A percentile compares a stretch with the other conserved stretches of the same genome.
Conservation (phyloP, 1,140 invertebrate species). For the Sogatella furcifera region DNA sequence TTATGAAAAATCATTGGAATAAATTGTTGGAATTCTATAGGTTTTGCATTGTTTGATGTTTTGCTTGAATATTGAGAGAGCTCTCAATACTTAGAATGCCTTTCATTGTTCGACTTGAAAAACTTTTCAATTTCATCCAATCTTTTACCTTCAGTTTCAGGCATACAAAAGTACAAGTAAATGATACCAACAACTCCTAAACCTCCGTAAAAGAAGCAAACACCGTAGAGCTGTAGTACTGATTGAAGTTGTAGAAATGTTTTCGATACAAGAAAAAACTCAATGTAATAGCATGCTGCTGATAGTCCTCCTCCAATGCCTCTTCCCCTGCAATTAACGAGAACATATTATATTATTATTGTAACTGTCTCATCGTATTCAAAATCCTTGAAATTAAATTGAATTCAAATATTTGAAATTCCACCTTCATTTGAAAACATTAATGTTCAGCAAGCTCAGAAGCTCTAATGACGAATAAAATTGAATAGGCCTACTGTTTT, state of each 20-base stretch:
- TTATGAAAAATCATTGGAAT: too few relatives aligned
- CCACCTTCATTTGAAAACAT: too few relatives aligned
- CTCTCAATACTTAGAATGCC: too few relatives aligned
- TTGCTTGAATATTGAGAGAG: too few relatives aligned
- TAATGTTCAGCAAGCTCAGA: too few relatives aligned
- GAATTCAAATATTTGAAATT: too few relatives aligned
- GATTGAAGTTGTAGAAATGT: constrained; percentile 19
- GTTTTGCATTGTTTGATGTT: too few relatives aligned
- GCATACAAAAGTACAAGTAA: constrained; percentile 21
- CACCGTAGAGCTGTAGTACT: constrained; percentile 14
- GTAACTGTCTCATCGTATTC: too few relatives aligned
- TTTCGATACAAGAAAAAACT: constrained; percentile 20
- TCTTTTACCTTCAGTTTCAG: constrained; percentile 25
- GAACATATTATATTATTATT: neutral
- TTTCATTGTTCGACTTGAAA: constrained; percentile 7
- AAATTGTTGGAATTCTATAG: too few relatives aligned
- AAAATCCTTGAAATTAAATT: too few relatives aligned
- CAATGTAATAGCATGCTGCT: constrained; percentile 20
- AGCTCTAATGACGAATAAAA: too few relatives aligned
- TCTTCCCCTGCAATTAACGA: constrained; percentile 17
- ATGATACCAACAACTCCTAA: constrained; percentile 16
- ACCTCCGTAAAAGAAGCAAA: constrained; percentile 21
- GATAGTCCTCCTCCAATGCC: constrained; percentile 21
- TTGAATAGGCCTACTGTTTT: too few relatives aligned
- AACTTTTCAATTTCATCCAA: constrained; percentile 22